Base-by-base conservation (phyloP, 2,888 invertebrate genomes). In the Adela reaumurella region DNA sequence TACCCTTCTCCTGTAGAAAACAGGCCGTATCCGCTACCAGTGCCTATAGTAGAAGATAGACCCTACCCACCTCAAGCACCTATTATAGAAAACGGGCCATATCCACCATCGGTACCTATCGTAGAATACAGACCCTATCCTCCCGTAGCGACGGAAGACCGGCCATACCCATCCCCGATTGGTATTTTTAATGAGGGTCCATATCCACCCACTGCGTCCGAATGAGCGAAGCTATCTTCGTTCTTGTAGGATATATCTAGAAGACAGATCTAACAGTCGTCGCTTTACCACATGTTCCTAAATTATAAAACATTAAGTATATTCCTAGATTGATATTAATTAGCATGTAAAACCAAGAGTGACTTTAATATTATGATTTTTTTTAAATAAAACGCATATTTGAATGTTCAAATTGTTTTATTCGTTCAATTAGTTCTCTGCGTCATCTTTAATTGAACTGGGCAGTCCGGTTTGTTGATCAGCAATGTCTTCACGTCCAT, bases 381-480 rank as follows among this genome's bases (percentile, higher is more conserved):
- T 24, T 24, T 24, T 24, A 4, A 4, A 24, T 8, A 24, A 24
- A 24, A 24, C 24, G n/a, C n/a, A n/a, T n/a, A n/a, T n/a, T n/a
- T n/a, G n/a, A n/a, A n/a, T n/a, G n/a, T n/a, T n/a, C n/a, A n/a
- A n/a, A 24, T 24, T 24, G 24, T 24, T 24, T 6, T 24, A 24
- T 24, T 24, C 8, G 8, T 24, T 24, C 24, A 24, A 45, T 45
- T 45, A 4, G 16, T 29, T 52, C 62, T 58, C 19, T 59, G 50
- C 46, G 53, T 59, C 51, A 76, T 65, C 14, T 59, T 57, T 17
- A 76, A 55, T 46, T 68, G 65, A 41, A 90, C 71, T 17, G 87
- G 86, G 54, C 82, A 79, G 65, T 90, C 86, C 1, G 94, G 94
- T 62, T 88, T 88, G 64, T 94, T 94, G 50, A 94, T 92, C 19